Evolutionary conservation across 2,888 invertebrate genomes (phyloP).

Genomic region (Terebella lapidaria): DNA sequence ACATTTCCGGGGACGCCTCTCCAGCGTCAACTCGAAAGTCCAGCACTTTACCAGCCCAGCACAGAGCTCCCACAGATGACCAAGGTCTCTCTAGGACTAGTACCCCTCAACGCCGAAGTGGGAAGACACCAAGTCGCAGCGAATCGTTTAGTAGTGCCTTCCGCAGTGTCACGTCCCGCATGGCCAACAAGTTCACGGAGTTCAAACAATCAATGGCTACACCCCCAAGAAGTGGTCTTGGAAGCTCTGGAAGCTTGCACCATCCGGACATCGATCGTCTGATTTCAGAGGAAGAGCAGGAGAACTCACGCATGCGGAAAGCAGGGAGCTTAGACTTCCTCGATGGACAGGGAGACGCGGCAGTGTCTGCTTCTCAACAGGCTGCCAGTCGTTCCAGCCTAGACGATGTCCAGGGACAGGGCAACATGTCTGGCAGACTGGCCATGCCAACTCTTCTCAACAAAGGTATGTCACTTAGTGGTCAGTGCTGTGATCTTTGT

Average conservation of each 20-base stretch:
- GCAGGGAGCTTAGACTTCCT: constrained; percentile 12
- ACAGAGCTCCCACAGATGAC: not conserved
- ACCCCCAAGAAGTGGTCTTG: constrained; percentile 26
- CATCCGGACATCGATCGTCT: constrained; percentile 4
- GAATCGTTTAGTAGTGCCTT: constrained; percentile 20
- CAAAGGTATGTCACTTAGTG: not conserved
- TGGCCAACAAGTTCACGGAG: constrained; percentile 38
- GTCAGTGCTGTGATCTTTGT: too few relatives aligned
- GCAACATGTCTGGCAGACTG: not conserved
- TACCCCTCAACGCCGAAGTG: not conserved
- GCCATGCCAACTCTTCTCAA: not conserved
- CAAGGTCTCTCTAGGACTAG: not conserved
- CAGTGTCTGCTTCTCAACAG: not conserved
- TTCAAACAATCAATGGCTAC: constrained; percentile 44
- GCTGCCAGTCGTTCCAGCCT: not conserved
- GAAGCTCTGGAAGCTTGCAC: constrained; percentile 10
- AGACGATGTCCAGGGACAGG: not conserved
- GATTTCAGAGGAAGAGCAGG: constrained; percentile 9
- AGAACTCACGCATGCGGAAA: constrained; percentile 8
- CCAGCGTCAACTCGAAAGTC: not conserved
- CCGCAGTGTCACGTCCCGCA: constrained; percentile 8
- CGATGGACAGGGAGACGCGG: not conserved
- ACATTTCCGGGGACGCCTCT: not conserved
- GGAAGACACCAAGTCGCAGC: constrained; percentile 13
- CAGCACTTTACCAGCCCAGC: not conserved